Evolutionary conservation across 1,140 invertebrate species (phyloP).

Genomic region (Drosophila gunungcola): DNA sequence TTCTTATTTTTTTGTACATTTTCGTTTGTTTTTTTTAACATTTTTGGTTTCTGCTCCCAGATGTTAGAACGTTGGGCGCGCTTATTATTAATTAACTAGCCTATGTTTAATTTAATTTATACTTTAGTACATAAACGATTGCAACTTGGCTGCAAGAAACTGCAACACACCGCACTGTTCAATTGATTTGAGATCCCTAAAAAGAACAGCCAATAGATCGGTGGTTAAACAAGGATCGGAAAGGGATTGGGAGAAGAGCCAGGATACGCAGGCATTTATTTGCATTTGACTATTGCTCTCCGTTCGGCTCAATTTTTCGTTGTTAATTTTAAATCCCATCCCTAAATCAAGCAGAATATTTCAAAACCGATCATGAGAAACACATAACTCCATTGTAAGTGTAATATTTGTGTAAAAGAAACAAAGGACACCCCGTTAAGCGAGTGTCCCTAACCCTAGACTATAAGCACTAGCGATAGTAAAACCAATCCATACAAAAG

Average conservation of each 20-base stretch:
- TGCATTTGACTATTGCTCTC: conserved; percentile 28
- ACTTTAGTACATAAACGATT: conserved; percentile 67
- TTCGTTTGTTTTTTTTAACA: conserved; percentile 59
- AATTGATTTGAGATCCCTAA: conserved; percentile 34
- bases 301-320: conserved; percentile 19
- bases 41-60: conserved; percentile 55
- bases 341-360: conserved; percentile 25
- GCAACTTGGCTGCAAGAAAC: conserved; percentile 61
- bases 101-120: conserved; percentile 72
- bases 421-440: conserved; percentile 63
- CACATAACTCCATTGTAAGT: conserved; percentile 60
- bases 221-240: conserved; percentile 1
- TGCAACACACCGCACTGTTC: conserved; percentile 41
- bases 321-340: conserved; percentile 20
- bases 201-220: conserved; percentile 3
- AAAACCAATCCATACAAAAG: conserved; percentile 37
- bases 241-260: conserved; percentile 10
- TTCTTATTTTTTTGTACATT: conserved; percentile 63
- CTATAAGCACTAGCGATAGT: conserved; percentile 58
- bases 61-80: conserved; percentile 48
- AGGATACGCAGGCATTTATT: conserved; percentile 38
- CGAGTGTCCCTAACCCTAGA: conserved; percentile 71
- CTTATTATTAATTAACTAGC: conserved; percentile 61
- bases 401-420: conserved; percentile 59
- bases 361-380: conserved; percentile 56